These are phyloP conservation scores for Tiaroga cobitis DNA, from an alignment of 2,797 vertebrate species.

Conservation along the genomic window DNA sequence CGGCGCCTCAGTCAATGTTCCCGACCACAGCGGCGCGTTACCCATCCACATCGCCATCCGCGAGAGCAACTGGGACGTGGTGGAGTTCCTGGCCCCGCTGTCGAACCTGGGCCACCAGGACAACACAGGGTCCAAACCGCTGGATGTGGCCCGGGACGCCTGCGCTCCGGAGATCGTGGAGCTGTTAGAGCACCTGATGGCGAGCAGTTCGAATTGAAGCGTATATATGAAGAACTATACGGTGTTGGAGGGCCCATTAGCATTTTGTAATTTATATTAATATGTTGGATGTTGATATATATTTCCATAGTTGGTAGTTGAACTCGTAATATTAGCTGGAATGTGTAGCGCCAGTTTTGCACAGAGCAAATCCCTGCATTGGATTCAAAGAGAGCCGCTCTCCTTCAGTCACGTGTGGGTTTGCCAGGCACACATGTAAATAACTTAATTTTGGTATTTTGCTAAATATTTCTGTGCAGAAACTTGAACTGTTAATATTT, in stretches of 20 bases:
- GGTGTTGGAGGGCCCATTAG: constrained; percentile 25
- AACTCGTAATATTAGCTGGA: constrained; percentile 65
- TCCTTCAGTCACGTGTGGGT: constrained; percentile 68
- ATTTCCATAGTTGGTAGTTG: constrained; percentile 44
- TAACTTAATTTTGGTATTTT: constrained; percentile 70
- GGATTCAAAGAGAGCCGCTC: constrained; percentile 49
- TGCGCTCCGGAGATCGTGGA: constrained; percentile 73
- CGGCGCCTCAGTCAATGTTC: constrained; percentile 82
- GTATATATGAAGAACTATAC: constrained; percentile 67
- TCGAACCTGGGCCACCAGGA: constrained; percentile 84
- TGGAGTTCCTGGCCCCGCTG: constrained; percentile 79
- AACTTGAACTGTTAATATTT: constrained; percentile 72
- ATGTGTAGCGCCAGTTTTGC: constrained; percentile 78
- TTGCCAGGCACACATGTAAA: constrained; percentile 78
- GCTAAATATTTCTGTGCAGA: constrained; percentile 69
- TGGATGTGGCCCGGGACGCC: constrained; percentile 79
- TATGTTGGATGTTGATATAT: constrained; percentile 20
- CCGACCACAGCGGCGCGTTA: constrained; percentile 79
- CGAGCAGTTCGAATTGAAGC: constrained; percentile 64
- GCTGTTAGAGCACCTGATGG: constrained; percentile 64
- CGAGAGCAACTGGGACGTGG: constrained; percentile 81
- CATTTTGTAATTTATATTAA: constrained; percentile 4
- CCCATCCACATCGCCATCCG: constrained; percentile 86
- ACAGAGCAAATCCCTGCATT: constrained; percentile 76
- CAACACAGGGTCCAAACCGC: constrained; percentile 77